Base-by-base conservation (phyloP, 2,113 vertebrate species). In the Platysteira castanea region DNA sequence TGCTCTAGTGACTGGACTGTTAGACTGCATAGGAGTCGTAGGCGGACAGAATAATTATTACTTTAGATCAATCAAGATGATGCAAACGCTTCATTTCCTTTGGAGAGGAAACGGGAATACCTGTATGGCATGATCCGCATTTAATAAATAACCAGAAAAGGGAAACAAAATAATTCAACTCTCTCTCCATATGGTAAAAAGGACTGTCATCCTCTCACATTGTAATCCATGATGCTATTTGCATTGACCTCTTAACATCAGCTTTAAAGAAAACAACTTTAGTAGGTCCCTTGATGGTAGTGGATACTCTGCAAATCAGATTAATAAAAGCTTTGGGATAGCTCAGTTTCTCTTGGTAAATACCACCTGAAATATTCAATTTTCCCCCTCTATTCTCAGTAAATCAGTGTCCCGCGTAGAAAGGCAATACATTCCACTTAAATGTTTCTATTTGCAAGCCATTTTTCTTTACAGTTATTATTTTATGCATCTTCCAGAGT, bases 271-370 rank as follows among this genome's bases (percentile, higher is more conserved):
- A 97, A 97, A 96, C 89, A 96, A 73, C 87, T 98, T 96, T 95
- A 94, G 90, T 84, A 87, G 89, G 89, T 96, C 69, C 96, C 95
- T 89, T 86, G 85, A 41, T 90, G 71, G 96, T 92, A 93, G 83
- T 73, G 90, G 91, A 96, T 93, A 95, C 88, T 97, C 93, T 97
- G 90, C 94, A 95, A 98, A 96, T 96, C 88, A 97, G 96, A 96
- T 97, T 97, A 97, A 97, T 97, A 96, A 97, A 98, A 97, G 97
- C 94, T 97, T 84, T 65, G 93, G 94, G 90, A 92, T 90, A 92
- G 84, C 81, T 96, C 87, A 75, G 69, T 97, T 96, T 96, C 94
- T 95, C 74, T 94, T 71, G 83, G 86, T 96, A 97, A 95, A 97
- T 92, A 82, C 75, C 94, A 97, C 91, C 95, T 94, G 89, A 97